These are phyloP conservation scores for Apodemia mormo DNA, from an alignment of 2,888 invertebrate species.

Conservation along the genomic window DNA sequence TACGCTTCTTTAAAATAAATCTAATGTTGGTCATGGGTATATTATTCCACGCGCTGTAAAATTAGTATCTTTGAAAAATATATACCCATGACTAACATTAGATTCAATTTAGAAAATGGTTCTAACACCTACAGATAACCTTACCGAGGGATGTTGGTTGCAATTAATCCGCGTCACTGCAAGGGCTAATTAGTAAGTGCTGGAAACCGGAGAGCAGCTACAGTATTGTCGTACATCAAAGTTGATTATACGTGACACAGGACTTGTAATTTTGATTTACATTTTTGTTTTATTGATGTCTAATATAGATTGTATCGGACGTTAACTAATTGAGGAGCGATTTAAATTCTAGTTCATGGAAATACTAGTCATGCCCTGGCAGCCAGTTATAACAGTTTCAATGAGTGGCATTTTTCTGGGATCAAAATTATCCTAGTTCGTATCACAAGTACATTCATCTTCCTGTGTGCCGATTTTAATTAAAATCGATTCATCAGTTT, in stretches of 20 bases:
- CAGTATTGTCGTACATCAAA: slow-evolving; percentile 49
- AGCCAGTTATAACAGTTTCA: no score
- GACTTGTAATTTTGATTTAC: slow-evolving; percentile 36
- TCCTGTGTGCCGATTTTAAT: no score
- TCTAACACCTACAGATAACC: slow-evolving; percentile 61
- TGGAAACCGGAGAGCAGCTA: slow-evolving; percentile 71
- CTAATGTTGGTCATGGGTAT: no score
- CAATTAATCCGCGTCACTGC: slow-evolving; percentile 69
- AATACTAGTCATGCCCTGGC: no score
- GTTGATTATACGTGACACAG: slow-evolving; percentile 42
- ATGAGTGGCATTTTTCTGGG: no score
- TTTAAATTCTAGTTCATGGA: no score
- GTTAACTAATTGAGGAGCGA: not conserved
- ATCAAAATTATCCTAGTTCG: no score
- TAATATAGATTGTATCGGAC: not conserved
- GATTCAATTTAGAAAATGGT: slow-evolving; percentile 67
- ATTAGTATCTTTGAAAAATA: no score
- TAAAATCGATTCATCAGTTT: no score
- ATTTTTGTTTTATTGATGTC: slow-evolving; percentile 17
- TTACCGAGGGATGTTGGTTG: slow-evolving; percentile 58
- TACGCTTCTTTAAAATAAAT: no score
- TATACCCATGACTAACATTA: slow-evolving; percentile 45
- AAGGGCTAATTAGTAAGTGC: slow-evolving; percentile 71
- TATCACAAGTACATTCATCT: no score
- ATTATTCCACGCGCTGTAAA: no score